These are phyloP conservation scores for Exocentrus adspersus DNA, from an alignment of 2,888 invertebrate genomes.

Conservation along the genomic window DNA sequence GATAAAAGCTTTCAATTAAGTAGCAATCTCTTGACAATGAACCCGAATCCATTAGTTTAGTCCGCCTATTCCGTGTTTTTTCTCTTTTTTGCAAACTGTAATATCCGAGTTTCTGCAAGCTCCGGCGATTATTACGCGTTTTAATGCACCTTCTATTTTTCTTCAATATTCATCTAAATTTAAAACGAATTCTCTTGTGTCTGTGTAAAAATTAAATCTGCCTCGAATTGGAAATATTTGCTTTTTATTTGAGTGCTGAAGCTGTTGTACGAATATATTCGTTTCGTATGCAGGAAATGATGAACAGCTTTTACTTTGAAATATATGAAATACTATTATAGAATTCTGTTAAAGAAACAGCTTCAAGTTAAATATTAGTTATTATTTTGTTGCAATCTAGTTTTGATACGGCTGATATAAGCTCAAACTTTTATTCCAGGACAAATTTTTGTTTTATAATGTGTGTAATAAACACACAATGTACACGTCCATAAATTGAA, in stretches of 20 bases:
- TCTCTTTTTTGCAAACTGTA: constrained; percentile 30
- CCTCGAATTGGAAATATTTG: too few species aligned
- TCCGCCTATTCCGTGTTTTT: constrained; percentile 26
- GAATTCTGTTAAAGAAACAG: too few species aligned
- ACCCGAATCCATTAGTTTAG: constrained; percentile 34
- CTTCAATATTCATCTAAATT: neutral
- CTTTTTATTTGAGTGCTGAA: too few species aligned
- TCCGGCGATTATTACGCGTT: constrained; percentile 23
- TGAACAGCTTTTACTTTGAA: too few species aligned
- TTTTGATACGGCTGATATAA: too few species aligned
- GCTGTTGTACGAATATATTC: too few species aligned
- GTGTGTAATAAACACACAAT: neutral
- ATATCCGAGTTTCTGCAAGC: constrained; percentile 14
- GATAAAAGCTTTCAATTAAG: constrained; percentile 42
- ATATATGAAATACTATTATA: too few species aligned
- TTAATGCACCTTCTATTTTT: constrained; percentile 9
- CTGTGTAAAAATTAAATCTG: neutral
- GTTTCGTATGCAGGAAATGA: too few species aligned
- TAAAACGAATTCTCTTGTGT: neutral
- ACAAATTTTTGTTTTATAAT: neutral
- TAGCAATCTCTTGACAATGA: constrained; percentile 39
- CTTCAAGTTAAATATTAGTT: too few species aligned
- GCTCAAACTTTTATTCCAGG: constrained; percentile 1
- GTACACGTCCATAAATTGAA: neutral
- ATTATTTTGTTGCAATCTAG: too few species aligned